Base-by-base conservation (phyloP, 2,888 invertebrate species). In the Oxyscelio sp. region DNA sequence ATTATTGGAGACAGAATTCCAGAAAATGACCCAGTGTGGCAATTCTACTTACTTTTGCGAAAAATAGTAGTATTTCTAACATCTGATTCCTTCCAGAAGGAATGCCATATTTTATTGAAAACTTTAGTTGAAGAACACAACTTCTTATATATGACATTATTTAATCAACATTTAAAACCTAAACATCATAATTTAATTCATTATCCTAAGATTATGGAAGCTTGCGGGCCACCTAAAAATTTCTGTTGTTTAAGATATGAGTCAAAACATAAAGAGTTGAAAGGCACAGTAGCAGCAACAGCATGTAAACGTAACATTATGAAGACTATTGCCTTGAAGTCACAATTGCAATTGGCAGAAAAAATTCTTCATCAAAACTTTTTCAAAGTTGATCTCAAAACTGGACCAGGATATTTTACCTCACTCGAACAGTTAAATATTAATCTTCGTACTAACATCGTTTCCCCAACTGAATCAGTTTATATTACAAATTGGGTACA, bases 61-160 rank as follows among this genome's bases (percentile, higher is more conserved):
- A n/a, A n/a, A n/a, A n/a, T n/a, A n/a, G n/a, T n/a, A n/a, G n/a
- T n/a, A n/a, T n/a, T n/a, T n/a, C n/a, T n/a, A n/a, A n/a, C n/a
- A n/a, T n/a, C n/a, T n/a, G n/a, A n/a, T n/a, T n/a, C n/a, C n/a
- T n/a, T n/a, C n/a, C n/a, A n/a, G n/a, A n/a, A n/a, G n/a, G n/a
- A n/a, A n/a, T n/a, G n/a, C n/a, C n/a, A n/a, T n/a, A n/a, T n/a
- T n/a, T n/a, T n/a, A n/a, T 56, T 84, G 15, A 27, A 19, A 34
- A 38, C 40, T 48, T 70, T 75, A 43, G 75, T 80, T n/a, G 54
- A 63, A 75, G 79, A 84, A 56, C 70, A 84, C 45, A 59, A 80
- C n/a, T 8, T 17, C 11, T 11, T 63, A 9, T 61, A 58, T 17
- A 19, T 38, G 13, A 48, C 15, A 0, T 19, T 70, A 21, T 70